Conservation (phyloP, 2,113 vertebrate genomes). For the Mesembrinibis cayennensis region DNA sequence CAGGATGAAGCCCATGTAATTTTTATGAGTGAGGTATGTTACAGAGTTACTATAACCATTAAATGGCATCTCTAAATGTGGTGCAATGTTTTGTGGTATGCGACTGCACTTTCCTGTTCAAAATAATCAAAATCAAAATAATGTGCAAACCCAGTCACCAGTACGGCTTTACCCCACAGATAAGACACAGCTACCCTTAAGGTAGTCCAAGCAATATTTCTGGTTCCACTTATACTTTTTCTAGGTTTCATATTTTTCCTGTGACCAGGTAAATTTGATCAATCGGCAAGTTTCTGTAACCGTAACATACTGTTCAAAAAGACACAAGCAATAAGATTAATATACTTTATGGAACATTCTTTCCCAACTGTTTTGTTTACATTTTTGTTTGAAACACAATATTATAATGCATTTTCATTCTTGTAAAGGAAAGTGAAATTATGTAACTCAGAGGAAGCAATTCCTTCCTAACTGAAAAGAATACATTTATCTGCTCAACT, state of each 20-base stretch:
- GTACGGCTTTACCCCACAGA: background rate
- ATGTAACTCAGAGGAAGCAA: background rate
- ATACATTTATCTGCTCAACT: background rate
- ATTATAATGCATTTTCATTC: background rate
- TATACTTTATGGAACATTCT: background rate
- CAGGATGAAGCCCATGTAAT: background rate
- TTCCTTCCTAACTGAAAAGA: background rate
- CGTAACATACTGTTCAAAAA: background rate
- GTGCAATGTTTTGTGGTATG: background rate
- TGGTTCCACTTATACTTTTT: background rate
- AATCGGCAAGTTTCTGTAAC: background rate
- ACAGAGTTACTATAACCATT: background rate
- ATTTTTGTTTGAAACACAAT: background rate
- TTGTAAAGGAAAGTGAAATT: background rate
- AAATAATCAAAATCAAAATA: background rate
- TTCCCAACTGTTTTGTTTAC: background rate
- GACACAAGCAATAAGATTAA: background rate
- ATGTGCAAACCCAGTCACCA: background rate
- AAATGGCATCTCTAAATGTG: background rate
- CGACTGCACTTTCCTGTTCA: background rate
- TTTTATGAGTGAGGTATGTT: background rate
- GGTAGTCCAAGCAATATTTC: background rate
- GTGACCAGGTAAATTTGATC: background rate
- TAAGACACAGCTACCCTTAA: background rate
- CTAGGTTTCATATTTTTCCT: background rate